phyloP scores from a whole-genome alignment of 2,113 vertebrate species.

The Puntigrus tetrazona region DNA sequence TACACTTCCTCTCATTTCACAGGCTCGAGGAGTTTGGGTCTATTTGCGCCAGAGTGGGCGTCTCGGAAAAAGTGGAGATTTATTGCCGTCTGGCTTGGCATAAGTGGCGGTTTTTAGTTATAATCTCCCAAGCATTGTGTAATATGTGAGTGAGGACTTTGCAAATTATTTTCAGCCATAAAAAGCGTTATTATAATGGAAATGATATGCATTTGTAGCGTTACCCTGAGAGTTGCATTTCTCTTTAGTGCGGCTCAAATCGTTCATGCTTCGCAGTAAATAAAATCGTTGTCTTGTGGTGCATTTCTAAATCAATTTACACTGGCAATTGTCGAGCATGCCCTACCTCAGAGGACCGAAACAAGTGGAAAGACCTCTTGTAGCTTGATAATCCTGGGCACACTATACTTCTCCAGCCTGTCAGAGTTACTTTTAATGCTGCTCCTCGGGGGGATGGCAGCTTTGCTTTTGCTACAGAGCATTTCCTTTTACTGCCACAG shows the following conservation, averaged over 20 bases:
- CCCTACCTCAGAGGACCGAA: constrained; percentile 29
- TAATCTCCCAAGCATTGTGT: constrained; percentile 11
- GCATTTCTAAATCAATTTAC: constrained; percentile 42
- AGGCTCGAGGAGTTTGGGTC: not conserved
- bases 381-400: constrained; percentile 33
- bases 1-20: not conserved
- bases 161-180: not conserved
- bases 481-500: constrained; percentile 31
- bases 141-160: not conserved
- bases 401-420: constrained; percentile 27
- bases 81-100: constrained; percentile 1
- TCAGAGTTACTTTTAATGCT: constrained; percentile 31
- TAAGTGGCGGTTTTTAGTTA: constrained; percentile 9
- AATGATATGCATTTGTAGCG: not conserved
- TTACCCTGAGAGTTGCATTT: constrained; percentile 16
- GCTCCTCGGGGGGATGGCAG: constrained; percentile 25
- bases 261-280: not conserved
- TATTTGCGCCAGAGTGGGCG: not conserved
- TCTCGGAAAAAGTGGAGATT: not conserved
- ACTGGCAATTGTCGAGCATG: constrained; percentile 26
- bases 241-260: constrained; percentile 8
- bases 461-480: constrained; percentile 26
- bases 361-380: constrained; percentile 34
- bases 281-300: constrained; percentile 29
- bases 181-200: not conserved